A percentile compares a stretch with the other conserved stretches of the same genome.
Conservation (phyloP, 2,797 vertebrate genomes). For the Triplophysa bombifrons region DNA sequence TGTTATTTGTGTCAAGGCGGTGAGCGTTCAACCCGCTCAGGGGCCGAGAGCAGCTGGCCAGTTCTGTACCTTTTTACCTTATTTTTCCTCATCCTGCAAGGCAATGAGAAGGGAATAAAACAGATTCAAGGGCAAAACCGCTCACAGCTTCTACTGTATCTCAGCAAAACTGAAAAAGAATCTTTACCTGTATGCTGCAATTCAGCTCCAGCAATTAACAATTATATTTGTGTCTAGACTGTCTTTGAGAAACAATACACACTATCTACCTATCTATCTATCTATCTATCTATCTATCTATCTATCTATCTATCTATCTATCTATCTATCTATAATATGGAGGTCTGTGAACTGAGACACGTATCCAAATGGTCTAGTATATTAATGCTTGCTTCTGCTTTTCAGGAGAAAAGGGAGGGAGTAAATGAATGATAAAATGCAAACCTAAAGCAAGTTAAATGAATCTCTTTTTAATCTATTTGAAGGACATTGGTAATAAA, state of each 20-base stretch:
- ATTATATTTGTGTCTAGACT: neutral
- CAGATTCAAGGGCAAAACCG: slow-evolving; percentile 49
- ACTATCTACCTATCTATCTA: too few species aligned
- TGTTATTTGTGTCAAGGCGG: slow-evolving; percentile 40
- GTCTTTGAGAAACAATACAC: too few species aligned
- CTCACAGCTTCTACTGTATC: slow-evolving; percentile 27
- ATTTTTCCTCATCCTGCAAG: slow-evolving; percentile 31
- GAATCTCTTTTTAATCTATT: slow-evolving; percentile 10
- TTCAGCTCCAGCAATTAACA: slow-evolving; percentile 32
- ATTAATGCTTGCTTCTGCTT: neutral
- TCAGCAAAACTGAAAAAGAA: slow-evolving; percentile 49
- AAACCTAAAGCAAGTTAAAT: neutral
- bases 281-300: neutral
- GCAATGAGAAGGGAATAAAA: slow-evolving; percentile 56
- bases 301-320: neutral
- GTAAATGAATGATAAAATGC: neutral
- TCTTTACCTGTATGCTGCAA: slow-evolving; percentile 39
- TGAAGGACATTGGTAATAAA: slow-evolving; percentile 10
- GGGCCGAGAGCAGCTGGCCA: slow-evolving; percentile 46
- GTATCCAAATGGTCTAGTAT: neutral
- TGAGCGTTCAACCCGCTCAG: slow-evolving; percentile 19
- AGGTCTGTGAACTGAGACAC: neutral
- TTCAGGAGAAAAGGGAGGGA: neutral
- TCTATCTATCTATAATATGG: neutral
- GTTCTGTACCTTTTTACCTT: slow-evolving; percentile 26